Conservation (phyloP, 2,888 invertebrate genomes). For the Hydriomena furcata region DNA sequence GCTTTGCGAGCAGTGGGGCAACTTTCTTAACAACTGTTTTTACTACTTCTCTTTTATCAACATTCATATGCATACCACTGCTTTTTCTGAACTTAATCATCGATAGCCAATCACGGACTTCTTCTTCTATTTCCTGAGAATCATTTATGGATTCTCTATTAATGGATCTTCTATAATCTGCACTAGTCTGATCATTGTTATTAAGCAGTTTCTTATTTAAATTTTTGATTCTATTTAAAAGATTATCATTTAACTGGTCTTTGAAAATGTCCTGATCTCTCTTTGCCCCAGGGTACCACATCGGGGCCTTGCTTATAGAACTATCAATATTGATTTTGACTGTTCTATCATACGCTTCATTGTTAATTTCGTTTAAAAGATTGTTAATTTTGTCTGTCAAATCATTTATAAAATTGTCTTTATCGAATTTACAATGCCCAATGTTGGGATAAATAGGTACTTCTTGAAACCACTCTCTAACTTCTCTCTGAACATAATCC, state of each 20-base stretch:
- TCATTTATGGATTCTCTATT: neutral
- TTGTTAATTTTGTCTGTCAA: conserved; percentile 48
- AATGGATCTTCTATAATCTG: neutral
- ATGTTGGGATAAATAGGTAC: conserved; percentile 43
- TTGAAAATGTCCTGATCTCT: conserved; percentile 39
- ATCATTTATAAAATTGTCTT: conserved; percentile 42
- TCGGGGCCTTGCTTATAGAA: conserved; percentile 46
- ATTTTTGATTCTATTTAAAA: conserved; percentile 42
- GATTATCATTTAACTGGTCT: conserved; percentile 40
- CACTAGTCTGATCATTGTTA: neutral
- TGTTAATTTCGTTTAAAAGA: conserved; percentile 28
- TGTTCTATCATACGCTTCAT: conserved; percentile 38
- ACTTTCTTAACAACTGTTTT: conserved; percentile 13
- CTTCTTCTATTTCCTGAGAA: conserved; percentile 12
- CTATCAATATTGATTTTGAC: conserved; percentile 44
- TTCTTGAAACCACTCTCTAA: conserved; percentile 47
- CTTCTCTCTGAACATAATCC: conserved; percentile 39
- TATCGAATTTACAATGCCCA: conserved; percentile 41
- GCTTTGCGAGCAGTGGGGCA: conserved; percentile 11
- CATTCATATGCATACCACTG: neutral
- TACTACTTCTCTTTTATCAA: conserved; percentile 14
- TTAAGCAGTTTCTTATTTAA: conserved; percentile 37
- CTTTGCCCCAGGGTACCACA: conserved; percentile 45
- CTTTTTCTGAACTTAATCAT: neutral
- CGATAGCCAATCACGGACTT: conserved; percentile 11